phyloP scores from a whole-genome alignment of 2,797 vertebrate species.

The Gymnodraco acuticeps region DNA sequence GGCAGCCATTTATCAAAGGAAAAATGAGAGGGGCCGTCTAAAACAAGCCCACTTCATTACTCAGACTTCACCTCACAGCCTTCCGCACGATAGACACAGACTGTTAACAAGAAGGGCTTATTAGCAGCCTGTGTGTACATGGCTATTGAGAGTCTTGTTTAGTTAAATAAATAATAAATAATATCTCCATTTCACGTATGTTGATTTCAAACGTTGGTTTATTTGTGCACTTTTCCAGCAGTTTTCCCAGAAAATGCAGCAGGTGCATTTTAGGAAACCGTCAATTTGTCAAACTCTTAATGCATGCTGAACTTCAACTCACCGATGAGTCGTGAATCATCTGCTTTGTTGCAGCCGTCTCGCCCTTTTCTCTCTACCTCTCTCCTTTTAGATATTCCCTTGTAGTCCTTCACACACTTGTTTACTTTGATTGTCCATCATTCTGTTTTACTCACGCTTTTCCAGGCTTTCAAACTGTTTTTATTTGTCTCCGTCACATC shows the following conservation, averaged over 20 bases:
- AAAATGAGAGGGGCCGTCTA: constrained; percentile 46
- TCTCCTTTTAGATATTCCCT: not conserved
- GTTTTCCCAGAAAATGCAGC: not conserved
- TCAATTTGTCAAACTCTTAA: constrained; percentile 18
- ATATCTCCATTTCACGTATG: not conserved
- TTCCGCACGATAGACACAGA: constrained; percentile 18
- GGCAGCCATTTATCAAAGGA: constrained; percentile 55
- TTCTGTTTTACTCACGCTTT: not conserved
- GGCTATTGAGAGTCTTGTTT: not conserved
- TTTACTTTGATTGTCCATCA: constrained; percentile 3
- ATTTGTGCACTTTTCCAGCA: not conserved
- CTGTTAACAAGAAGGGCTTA: constrained; percentile 51
- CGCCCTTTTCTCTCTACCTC: not conserved
- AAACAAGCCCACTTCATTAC: constrained; percentile 62
- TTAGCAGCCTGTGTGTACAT: constrained; percentile 19
- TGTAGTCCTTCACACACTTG: constrained; percentile 2
- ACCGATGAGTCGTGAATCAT: constrained; percentile 34
- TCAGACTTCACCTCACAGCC: constrained; percentile 50
- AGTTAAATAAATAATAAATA: constrained; percentile 9
- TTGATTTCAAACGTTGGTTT: not conserved
- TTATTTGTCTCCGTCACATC: not conserved
- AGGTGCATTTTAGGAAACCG: not conserved
- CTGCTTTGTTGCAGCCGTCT: not conserved
- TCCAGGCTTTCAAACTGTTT: constrained; percentile 12
- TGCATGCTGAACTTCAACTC: constrained; percentile 34